Base-by-base conservation (phyloP, 2,888 invertebrate species). In the Rhogogaster chlorosoma region DNA sequence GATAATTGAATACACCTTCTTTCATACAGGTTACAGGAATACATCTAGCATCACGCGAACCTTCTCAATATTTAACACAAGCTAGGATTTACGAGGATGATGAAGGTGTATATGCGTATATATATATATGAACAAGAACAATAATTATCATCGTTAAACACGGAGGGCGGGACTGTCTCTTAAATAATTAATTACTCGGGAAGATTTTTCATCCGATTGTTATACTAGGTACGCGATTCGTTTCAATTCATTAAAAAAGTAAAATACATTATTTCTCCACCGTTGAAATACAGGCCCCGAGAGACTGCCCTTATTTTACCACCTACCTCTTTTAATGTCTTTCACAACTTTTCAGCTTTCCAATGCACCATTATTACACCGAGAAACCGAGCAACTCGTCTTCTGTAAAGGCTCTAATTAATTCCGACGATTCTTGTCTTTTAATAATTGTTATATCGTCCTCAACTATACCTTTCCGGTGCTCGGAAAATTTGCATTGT, bases 351-450 rank as follows among this genome's bases (percentile, higher is more conserved):
- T 90, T 90, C 88, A 90, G 90, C 91, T 90, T 89, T 85, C 90
- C 90, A 87, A 89, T 91, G 91, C 90, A 91, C 91, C 91, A 91
- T 89, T 90, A 53, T 53, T 53, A 53, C n/a, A 53, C 53, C 53
- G n/a, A n/a, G 53, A n/a, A n/a, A 53, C 86, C n/a, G n/a, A n/a
- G 53, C 0, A 53, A 53, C 2, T 53, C 88, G 88, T 88, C 89
- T 89, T 91, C 91, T 91, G 90, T 91, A 88, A 53, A 6, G n/a
- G n/a, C n/a, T n/a, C n/a, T 93, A 93, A 93, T 93, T 93, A 93
- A 93, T 92, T 93, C 90, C 90, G 91, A 93, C 92, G 92, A 93
- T 92, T 92, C 91, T 93, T 92, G 92, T 91, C 91, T 91, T 93
- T 93, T 93, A 92, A 93, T 93, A 92, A 91, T 93, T 90, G 91